A percentile compares a stretch with the other conserved stretches of the same genome.
Conservation (phyloP, 2,888 invertebrate species). For the Cheilosia urbana region DNA sequence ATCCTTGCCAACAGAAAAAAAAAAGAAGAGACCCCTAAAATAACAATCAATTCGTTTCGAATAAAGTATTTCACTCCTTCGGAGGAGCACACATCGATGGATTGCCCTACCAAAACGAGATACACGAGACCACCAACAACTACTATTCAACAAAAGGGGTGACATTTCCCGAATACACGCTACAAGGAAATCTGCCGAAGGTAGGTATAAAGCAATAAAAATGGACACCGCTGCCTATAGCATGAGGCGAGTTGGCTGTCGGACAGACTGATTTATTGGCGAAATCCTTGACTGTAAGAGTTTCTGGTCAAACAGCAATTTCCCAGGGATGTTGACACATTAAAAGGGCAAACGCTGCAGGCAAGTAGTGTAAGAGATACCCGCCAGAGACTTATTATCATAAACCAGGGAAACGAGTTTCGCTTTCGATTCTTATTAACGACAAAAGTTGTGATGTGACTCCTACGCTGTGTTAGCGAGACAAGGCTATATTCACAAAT, state of each 20-base stretch:
- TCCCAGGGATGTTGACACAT: constrained; percentile 40
- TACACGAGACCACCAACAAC: not conserved
- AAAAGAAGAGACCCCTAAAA: constrained; percentile 12
- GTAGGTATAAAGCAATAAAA: constrained; percentile 70
- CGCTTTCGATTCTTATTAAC: constrained; percentile 9
- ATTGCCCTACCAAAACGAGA: constrained; percentile 41
- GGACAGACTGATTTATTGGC: constrained; percentile 70
- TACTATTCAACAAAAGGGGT: not conserved
- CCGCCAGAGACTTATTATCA: constrained; percentile 8
- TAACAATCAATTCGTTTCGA: constrained; percentile 60
- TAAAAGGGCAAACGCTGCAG: not conserved
- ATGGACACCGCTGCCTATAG: constrained; percentile 58
- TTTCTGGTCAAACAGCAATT: constrained; percentile 68
- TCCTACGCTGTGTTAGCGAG: not conserved
- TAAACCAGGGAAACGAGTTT: constrained; percentile 17
- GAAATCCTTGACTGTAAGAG: constrained; percentile 35
- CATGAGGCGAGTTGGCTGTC: constrained; percentile 49
- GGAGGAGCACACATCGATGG: constrained; percentile 36
- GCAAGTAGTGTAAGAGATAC: not conserved
- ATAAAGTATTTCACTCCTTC: constrained; percentile 49
- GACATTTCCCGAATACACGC: constrained; percentile 6
- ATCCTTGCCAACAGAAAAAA: constrained; percentile 37
- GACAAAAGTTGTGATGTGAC: constrained; percentile 37
- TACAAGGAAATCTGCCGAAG: constrained; percentile 48
- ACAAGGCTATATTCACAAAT: not conserved